Conservation (phyloP, 2,888 invertebrate genomes). For the Sympetrum striolatum region DNA sequence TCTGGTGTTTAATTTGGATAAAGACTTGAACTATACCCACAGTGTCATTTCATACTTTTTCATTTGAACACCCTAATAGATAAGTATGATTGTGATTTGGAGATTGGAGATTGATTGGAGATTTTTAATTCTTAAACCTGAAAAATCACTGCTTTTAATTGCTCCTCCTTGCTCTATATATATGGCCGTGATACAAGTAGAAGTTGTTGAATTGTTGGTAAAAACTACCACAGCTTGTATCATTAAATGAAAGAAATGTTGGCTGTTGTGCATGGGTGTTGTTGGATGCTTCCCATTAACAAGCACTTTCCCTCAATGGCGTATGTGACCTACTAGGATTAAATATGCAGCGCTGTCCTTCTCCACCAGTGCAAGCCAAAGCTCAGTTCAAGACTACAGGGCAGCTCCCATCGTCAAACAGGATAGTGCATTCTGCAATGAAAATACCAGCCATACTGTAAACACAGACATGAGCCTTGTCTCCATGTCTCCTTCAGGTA, state of each 20-base stretch:
- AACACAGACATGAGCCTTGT: conserved; percentile 52
- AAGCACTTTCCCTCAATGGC: neutral
- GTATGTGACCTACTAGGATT: conserved; percentile 56
- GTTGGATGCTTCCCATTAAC: conserved; percentile 23
- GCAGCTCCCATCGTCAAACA: conserved; percentile 43
- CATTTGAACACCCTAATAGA: too few species aligned
- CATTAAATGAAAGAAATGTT: neutral
- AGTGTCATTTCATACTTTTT: too few species aligned
- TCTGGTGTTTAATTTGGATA: too few species aligned
- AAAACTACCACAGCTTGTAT: neutral
- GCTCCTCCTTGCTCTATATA: too few species aligned
- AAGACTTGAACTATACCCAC: too few species aligned
- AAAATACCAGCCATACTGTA: conserved; percentile 45
- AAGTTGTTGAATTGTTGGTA: too few species aligned
- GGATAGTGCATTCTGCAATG: neutral
- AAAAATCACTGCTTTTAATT: too few species aligned
- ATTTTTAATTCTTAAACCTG: too few species aligned
- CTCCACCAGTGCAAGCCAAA: conserved; percentile 57
- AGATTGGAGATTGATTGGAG: too few species aligned
- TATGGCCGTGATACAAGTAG: too few species aligned
- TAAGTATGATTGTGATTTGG: too few species aligned
- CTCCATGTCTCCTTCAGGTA: conserved; percentile 51
- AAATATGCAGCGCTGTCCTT: conserved; percentile 71
- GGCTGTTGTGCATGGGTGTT: neutral
- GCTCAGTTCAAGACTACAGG: conserved; percentile 48